Conservation (phyloP, 2,113 vertebrate species). For the Dromas ardeola region DNA sequence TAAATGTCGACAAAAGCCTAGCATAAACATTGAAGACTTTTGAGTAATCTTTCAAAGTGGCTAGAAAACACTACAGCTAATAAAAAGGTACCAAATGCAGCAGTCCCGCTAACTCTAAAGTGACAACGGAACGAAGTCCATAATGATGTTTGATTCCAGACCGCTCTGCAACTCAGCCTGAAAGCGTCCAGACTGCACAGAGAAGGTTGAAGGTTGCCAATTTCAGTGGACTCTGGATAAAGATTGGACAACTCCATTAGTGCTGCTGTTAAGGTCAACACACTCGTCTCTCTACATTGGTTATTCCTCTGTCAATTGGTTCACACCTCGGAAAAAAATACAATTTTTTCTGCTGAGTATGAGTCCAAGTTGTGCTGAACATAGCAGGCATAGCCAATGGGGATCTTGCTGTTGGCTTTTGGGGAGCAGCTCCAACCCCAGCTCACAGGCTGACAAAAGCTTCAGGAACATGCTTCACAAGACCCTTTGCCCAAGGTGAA, state of each 20-base stretch:
- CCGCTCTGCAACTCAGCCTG: accelerated
- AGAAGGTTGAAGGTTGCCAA: background rate
- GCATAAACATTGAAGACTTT: background rate
- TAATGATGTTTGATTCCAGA: background rate
- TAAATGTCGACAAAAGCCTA: background rate
- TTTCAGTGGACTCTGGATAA: background rate
- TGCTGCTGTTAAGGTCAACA: background rate
- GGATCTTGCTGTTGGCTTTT: background rate
- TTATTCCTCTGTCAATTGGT: background rate
- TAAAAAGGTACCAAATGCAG: background rate
- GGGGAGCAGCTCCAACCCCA: background rate
- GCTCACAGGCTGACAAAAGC: background rate
- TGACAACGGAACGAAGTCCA: background rate
- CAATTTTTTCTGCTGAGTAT: background rate
- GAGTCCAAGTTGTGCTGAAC: background rate
- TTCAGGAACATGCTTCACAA: background rate
- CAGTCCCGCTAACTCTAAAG: background rate
- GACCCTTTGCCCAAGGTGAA: background rate
- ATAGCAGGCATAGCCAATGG: background rate
- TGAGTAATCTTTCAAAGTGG: background rate
- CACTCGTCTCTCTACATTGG: background rate
- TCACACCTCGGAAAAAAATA: background rate
- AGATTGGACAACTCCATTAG: background rate
- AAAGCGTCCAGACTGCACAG: background rate
- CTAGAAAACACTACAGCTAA: background rate